Evolutionary conservation across 2,888 invertebrate genomes (phyloP), one percentile per base, ranked within the genome.

Genomic region (Hirtodrosophila histrioides): DNA sequence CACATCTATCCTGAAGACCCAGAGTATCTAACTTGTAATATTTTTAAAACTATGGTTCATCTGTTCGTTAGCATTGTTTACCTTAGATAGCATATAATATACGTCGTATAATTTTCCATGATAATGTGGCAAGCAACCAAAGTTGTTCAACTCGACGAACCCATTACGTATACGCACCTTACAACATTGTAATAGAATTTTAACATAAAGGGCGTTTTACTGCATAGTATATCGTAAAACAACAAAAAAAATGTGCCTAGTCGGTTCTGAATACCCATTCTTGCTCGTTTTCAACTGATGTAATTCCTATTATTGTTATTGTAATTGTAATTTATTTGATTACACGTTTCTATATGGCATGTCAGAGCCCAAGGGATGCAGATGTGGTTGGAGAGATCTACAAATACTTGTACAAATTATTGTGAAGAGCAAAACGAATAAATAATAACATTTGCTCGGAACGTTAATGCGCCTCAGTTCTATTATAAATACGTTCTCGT

Each of bases 321-420:
- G 54, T 43, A 58, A 23, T 55, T 60, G 54, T 43, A 58, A 75
- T 75, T 51, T 75, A 46, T 74, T 78, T 79, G 83, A 70, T 73
- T 83, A 74, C 53, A 66, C 66, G 67, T 65, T 70, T 51, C 43
- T 43, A 27, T 17, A 31, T 17, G 17, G 27, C 27, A 27, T 27
- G 27, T 27, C 27, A 27, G 27, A 29, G 41, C 11, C 39, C 3
- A 9, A 12, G 35, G 39, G 24, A 17, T 10, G 39, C 2, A 7
- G 33, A 29, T 27, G 31, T 17, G 17, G 10, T n/a, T 4, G 17
- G 29, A 41, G n/a, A 53, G 53, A 70, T 66, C 44, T 33, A 58
- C 57, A 61, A 67, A 58, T 27, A 68, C 51, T 53, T 12, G 39
- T 56, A 35, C 60, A 63, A 56, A 57, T 41, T 43, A 61, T 61